Conservation (phyloP, 2,797 vertebrate species). For the Premnoplex brunnescens region DNA sequence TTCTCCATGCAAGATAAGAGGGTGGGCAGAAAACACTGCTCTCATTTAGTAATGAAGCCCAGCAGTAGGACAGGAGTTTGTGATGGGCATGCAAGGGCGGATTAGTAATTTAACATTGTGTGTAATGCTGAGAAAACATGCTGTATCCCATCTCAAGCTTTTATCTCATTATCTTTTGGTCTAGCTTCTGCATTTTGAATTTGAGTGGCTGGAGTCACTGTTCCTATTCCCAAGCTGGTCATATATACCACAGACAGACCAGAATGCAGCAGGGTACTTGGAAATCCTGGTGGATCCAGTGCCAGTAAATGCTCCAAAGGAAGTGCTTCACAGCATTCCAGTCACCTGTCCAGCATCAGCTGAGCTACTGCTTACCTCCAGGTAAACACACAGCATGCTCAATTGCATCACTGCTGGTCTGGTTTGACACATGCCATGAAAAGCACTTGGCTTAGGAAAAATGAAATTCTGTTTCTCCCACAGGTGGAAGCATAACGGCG, state of each 20-base stretch:
- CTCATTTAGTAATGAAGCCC: not conserved
- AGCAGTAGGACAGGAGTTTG: not conserved
- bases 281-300: conserved; percentile 83
- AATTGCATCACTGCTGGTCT: not conserved
- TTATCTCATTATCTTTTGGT: not conserved
- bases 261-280: conserved; percentile 62
- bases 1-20: not conserved
- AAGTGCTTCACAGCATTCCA: conserved; percentile 5
- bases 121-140: not conserved
- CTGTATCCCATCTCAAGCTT: not conserved
- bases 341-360: conserved; percentile 38
- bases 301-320: conserved; percentile 23
- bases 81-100: not conserved
- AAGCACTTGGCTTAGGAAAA: not conserved
- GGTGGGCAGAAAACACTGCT: not conserved
- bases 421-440: not conserved
- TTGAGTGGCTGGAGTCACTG: conserved; percentile 78
- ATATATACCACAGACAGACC: conserved; percentile 82
- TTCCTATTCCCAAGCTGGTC: conserved; percentile 88
- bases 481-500: not conserved
- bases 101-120: not conserved
- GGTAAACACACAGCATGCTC: not conserved
- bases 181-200: conserved; percentile 82
- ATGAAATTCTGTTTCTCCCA: not conserved
- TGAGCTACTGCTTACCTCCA: conserved; percentile 53